A percentile compares a stretch with the other conserved stretches of the same genome.
phyloP scores from a whole-genome alignment of 2,797 vertebrate species.

The Xiphorhynchus erythropygius region DNA sequence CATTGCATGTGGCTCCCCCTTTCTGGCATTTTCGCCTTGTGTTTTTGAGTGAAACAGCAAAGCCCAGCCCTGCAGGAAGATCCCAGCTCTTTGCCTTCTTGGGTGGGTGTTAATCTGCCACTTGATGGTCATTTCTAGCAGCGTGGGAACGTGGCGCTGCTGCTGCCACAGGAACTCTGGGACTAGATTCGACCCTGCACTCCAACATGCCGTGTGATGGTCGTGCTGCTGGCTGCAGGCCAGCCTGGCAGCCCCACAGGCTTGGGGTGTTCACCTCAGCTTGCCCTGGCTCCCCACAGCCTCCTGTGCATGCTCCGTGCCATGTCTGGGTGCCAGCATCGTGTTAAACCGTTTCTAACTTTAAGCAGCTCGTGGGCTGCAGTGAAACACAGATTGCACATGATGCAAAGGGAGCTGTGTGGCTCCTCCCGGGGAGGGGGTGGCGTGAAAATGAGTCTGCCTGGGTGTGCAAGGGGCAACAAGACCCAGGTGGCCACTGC shows the following conservation, averaged over 20 bases:
- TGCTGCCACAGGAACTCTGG: accelerated
- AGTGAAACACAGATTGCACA: not conserved
- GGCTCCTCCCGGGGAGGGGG: not conserved
- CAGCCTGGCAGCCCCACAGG: not conserved
- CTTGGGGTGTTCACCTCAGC: not conserved
- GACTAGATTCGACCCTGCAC: accelerated
- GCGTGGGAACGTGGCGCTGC: not conserved
- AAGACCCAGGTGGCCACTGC: not conserved
- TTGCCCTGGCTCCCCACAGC: not conserved
- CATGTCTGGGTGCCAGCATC: not conserved
- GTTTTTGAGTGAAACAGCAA: not conserved
- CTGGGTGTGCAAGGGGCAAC: not conserved
- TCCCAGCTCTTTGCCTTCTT: not conserved
- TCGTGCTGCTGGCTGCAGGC: not conserved
- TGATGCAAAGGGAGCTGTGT: not conserved
- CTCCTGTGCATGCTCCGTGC: accelerated
- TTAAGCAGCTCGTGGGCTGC: slow-evolving; percentile 19
- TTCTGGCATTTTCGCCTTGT: not conserved
- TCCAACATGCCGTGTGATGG: not conserved
- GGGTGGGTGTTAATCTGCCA: not conserved
- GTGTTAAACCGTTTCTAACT: not conserved
- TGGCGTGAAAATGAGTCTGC: not conserved
- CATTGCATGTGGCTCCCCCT: not conserved
- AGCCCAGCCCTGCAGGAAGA: not conserved
- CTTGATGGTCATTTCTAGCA: not conserved